These are phyloP conservation scores for Copsychus sechellarum DNA, from an alignment of 2,113 vertebrate genomes.

Conservation along the genomic window DNA sequence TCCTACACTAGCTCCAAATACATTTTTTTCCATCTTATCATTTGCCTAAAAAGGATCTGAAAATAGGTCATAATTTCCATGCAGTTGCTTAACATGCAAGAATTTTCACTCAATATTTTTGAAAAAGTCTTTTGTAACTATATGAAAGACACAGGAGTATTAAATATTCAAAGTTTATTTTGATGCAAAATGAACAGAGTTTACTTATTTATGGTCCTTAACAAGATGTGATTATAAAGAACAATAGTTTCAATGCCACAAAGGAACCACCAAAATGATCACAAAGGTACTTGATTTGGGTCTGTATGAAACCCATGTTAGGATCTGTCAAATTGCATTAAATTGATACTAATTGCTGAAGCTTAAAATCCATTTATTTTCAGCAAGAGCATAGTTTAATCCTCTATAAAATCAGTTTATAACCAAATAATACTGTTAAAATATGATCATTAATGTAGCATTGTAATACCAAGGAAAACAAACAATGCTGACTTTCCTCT, in stretches of 20 bases:
- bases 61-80: conserved; percentile 41
- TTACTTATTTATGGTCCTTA: not conserved
- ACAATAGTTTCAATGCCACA: not conserved
- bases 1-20: not conserved
- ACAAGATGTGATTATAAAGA: conserved; percentile 5
- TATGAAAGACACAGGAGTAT: not conserved
- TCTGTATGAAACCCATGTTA: not conserved
- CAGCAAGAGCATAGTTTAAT: not conserved
- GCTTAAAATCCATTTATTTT: conserved; percentile 52
- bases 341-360: conserved; percentile 41
- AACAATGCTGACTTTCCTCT: not conserved
- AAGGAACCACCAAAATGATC: not conserved
- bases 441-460: not conserved
- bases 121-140: not conserved
- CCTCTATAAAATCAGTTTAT: conserved; percentile 10
- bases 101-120: not conserved
- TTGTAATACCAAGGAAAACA: conserved; percentile 42
- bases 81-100: not conserved
- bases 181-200: not conserved
- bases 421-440: conserved; percentile 38
- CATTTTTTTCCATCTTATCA: not conserved
- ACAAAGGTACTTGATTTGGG: not conserved
- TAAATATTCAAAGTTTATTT: conserved; percentile 11
- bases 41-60: not conserved
- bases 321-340: conserved; percentile 35